Conservation (phyloP, 1,140 invertebrate genomes). For the Pseudomyrmex flavicornis region DNA sequence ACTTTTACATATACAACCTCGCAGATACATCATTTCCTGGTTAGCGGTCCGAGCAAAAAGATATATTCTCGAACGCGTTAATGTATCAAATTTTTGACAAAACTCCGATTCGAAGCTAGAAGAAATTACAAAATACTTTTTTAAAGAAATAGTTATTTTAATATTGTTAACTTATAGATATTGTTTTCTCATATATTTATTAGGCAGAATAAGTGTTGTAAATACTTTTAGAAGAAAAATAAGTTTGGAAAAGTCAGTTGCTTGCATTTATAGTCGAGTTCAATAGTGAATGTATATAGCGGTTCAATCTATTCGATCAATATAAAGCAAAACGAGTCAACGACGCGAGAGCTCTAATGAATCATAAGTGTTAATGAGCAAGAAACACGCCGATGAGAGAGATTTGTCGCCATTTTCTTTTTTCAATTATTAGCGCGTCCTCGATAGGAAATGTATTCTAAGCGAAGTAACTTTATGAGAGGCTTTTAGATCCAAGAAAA, state of each 20-base stretch:
- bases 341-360: conserved; percentile 38
- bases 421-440: not conserved
- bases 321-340: conserved; percentile 36
- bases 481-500: conserved; percentile 56
- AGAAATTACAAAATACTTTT: too few relatives aligned
- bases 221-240: not conserved
- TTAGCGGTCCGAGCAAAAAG: too few relatives aligned
- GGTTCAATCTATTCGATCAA: not conserved
- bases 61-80: too few relatives aligned
- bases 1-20: conserved; percentile 46
- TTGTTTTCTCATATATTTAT: too few relatives aligned
- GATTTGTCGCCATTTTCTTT: not conserved
- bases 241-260: not conserved
- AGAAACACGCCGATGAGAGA: conserved; percentile 40
- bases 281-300: not conserved
- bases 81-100: too few relatives aligned
- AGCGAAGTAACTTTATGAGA: conserved; percentile 61
- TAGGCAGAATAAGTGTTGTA: too few relatives aligned
- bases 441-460: conserved; percentile 55
- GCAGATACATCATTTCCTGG: too few relatives aligned
- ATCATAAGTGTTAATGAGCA: conserved; percentile 50
- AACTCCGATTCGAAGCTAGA: too few relatives aligned
- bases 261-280: not conserved
- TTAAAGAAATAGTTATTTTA: too few relatives aligned
- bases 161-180: too few relatives aligned